Evolutionary conservation across 2,888 invertebrate genomes (phyloP), one percentile per base, ranked within the genome.

Genomic region (Geophilus truncorum): DNA sequence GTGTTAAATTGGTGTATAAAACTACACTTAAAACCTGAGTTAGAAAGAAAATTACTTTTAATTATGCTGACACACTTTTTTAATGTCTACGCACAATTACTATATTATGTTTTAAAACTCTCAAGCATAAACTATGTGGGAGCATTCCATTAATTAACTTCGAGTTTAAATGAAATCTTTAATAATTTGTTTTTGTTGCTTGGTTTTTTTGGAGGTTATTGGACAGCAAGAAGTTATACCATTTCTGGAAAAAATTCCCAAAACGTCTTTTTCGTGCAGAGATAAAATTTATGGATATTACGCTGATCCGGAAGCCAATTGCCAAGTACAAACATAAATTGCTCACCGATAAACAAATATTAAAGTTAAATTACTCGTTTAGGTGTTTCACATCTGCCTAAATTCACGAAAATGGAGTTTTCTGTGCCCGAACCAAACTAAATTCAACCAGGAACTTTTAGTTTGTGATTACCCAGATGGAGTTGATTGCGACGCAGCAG

Each of bases 261-360:
- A 79, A n/a, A 82, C 82, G 4, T 40, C 34, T 15, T 82, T 82
- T 51, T 45, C 80, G 18, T 82, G 82, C 32, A 34, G 34, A 79
- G 70, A 81, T 62, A 62, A 78, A 10, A 78, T 45, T 62, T 82
- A 82, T 23, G 82, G 82, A 9, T 82, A 82, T 77, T 82, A 82
- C 40, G 82, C 82, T 32, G 82, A 82, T 77, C 30, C 34, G 9
- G 81, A 81, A 80, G 82, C 82, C 28, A 82, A 82, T 51, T 82
- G 82, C 18, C 82, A 82, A 80, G 82, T 82, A 82, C 80, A 21
- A n/a, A 77, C 4, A 57, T 62, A 7, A 62, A 62, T 45, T 45
- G 15, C n/a, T n/a, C n/a, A n/a, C n/a, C n/a, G 12, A 30, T 21
- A 10, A 32, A 15, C 3, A 21, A 77, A 76, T 32, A 10, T 15